Conservation (phyloP, 2,113 vertebrate species). For the Paracanthobrama guichenoti region DNA sequence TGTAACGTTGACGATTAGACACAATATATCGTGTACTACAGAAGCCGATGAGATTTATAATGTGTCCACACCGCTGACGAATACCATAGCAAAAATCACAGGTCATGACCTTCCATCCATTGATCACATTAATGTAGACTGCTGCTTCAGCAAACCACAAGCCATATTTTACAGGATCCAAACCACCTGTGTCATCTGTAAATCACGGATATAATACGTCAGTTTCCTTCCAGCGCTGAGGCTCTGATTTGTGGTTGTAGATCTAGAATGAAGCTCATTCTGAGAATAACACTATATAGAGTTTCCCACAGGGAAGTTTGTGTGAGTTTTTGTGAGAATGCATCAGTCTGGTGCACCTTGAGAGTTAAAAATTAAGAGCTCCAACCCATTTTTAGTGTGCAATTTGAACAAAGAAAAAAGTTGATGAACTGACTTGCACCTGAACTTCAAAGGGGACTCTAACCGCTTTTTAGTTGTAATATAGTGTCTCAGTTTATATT, state of each 20-base stretch:
- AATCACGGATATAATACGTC: slow-evolving; percentile 6
- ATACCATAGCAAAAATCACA: background rate
- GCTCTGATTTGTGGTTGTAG: background rate
- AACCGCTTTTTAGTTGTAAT: too few relatives aligned
- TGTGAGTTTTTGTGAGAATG: too few relatives aligned
- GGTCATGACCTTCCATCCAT: slow-evolving; percentile 36
- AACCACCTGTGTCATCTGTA: slow-evolving; percentile 27
- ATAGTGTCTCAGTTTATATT: too few relatives aligned
- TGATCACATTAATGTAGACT: slow-evolving; percentile 20
- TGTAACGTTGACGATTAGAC: background rate
- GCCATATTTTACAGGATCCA: slow-evolving; percentile 12
- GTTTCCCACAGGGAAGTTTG: too few relatives aligned
- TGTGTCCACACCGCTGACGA: background rate
- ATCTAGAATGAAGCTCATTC: background rate
- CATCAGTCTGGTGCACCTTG: too few relatives aligned
- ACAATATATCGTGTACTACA: background rate
- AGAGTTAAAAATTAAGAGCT: too few relatives aligned
- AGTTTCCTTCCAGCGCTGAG: slow-evolving; percentile 13
- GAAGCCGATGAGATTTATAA: slow-evolving; percentile 25
- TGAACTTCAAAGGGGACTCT: too few relatives aligned
- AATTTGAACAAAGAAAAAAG: too few relatives aligned
- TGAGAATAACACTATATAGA: too few relatives aligned
- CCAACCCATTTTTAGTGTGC: too few relatives aligned
- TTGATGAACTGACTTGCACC: too few relatives aligned
- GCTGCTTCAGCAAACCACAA: slow-evolving; percentile 32